These are phyloP conservation scores for Xerus inauris DNA, from an alignment of 2,113 vertebrate species.

Conservation along the genomic window DNA sequence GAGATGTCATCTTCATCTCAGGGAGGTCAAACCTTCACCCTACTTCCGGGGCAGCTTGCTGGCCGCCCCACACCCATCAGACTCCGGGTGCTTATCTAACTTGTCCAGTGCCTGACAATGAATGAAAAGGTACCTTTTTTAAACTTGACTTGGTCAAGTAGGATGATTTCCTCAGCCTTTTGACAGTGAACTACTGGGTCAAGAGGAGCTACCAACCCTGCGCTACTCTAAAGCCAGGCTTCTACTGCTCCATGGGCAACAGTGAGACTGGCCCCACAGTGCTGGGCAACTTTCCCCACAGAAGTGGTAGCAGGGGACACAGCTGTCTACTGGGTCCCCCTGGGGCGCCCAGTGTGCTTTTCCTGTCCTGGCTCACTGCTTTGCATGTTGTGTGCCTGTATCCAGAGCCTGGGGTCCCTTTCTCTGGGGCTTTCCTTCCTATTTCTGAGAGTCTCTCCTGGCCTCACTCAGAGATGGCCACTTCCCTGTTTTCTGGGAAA, in stretches of 20 bases:
- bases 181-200: too few species aligned
- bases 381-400: background rate
- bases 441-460: background rate
- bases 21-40: background rate
- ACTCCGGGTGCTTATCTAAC: background rate
- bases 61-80: background rate
- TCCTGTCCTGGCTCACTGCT: background rate
- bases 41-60: background rate
- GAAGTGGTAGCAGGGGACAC: background rate
- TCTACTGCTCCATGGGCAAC: background rate
- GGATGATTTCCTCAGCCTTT: slow-evolving; percentile 9
- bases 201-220: background rate
- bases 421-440: background rate
- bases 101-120: background rate
- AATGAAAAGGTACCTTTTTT: background rate
- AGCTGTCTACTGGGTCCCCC: background rate
- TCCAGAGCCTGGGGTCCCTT: background rate
- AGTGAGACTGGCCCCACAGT: background rate
- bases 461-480: background rate
- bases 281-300: background rate
- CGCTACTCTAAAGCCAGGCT: background rate
- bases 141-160: background rate
- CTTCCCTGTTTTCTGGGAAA: background rate
- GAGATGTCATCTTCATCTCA: background rate
- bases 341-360: background rate